phyloP scores from a whole-genome alignment of 1,140 invertebrate species.

The Antheraea mylitta region DNA sequence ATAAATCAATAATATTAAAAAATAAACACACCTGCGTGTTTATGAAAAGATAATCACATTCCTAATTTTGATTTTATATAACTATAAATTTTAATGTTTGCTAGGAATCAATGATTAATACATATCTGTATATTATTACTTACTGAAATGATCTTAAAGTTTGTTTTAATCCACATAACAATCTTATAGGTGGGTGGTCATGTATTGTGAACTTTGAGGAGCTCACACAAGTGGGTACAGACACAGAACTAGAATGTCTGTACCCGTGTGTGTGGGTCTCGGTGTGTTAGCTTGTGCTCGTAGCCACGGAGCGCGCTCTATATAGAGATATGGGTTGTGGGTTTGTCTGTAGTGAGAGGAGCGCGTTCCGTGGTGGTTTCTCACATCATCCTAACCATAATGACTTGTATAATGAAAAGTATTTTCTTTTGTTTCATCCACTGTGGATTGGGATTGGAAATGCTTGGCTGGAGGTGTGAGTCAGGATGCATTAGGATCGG shows the following conservation, averaged over 20 bases:
- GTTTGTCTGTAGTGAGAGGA: neutral
- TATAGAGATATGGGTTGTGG: too few species aligned
- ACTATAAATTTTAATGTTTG: too few species aligned
- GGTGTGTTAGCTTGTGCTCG: neutral
- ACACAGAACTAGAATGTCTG: neutral
- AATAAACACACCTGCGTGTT: too few species aligned
- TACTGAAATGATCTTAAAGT: neutral
- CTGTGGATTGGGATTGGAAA: constrained; percentile 68
- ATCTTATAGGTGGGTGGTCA: neutral
- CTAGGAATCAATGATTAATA: too few species aligned
- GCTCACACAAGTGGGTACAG: neutral
- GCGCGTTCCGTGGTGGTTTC: too few species aligned
- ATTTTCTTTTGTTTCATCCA: constrained; percentile 77
- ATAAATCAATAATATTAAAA: too few species aligned
- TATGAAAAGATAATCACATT: too few species aligned
- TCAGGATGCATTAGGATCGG: constrained; percentile 49
- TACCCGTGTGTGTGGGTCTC: neutral
- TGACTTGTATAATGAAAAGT: constrained; percentile 50
- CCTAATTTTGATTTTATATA: too few species aligned
- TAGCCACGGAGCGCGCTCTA: neutral
- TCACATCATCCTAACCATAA: neutral
- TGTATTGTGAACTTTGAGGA: neutral
- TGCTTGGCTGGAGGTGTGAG: constrained; percentile 62
- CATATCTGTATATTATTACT: neutral
- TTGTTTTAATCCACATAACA: neutral